These are phyloP conservation scores for Manis pentadactyla DNA, from an alignment of 2,797 vertebrate species.

Conservation along the genomic window DNA sequence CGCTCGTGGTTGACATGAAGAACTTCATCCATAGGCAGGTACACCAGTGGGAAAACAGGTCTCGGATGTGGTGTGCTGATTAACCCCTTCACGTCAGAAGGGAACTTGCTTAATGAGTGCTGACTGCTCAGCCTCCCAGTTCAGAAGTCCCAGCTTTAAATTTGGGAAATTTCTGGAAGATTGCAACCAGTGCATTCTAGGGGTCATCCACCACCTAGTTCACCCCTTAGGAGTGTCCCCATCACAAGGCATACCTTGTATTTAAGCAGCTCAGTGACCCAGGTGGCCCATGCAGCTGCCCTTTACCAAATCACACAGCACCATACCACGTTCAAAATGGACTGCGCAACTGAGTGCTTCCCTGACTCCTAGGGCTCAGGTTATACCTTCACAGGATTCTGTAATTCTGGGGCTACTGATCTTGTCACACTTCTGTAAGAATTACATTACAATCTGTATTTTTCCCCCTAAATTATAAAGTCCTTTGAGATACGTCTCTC, in stretches of 20 bases:
- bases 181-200: not conserved
- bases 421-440: not conserved
- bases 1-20: not conserved
- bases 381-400: not conserved
- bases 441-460: not conserved
- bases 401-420: not conserved
- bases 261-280: not conserved
- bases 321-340: not conserved
- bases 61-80: not conserved
- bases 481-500: not conserved
- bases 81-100: not conserved
- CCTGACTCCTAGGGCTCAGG: not conserved
- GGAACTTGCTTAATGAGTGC: not conserved
- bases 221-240: not conserved
- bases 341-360: too few species aligned
- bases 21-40: not conserved
- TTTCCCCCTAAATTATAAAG: not conserved
- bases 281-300: not conserved
- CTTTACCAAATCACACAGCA: not conserved
- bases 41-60: not conserved
- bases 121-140: not conserved
- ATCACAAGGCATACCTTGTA: fast-evolving
- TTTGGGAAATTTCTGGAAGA: not conserved
- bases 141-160: not conserved
- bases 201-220: not conserved